Evolutionary conservation across 2,797 vertebrate genomes (phyloP).

Genomic region (Aviceda leuphotes): DNA sequence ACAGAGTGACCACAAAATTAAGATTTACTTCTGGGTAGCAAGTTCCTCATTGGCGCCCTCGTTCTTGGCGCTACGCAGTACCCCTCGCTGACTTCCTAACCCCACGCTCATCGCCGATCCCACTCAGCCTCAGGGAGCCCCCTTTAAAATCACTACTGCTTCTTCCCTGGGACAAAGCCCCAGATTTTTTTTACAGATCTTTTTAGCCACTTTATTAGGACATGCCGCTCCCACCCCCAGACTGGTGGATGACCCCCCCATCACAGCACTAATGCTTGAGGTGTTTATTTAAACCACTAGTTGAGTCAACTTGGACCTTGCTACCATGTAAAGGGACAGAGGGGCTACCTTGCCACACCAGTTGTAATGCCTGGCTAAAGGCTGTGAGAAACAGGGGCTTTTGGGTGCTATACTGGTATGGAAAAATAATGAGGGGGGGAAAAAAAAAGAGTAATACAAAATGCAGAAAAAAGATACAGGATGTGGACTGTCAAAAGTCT

Average conservation of each 20-base stretch:
- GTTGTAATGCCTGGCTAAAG: not conserved
- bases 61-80: accelerated
- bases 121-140: not conserved
- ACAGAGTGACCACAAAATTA: not conserved
- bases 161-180: not conserved
- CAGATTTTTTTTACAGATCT: not conserved
- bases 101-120: not conserved
- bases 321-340: not conserved
- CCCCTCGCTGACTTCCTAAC: too few relatives aligned
- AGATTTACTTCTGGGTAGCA: not conserved
- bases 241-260: not conserved
- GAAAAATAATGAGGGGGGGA: not conserved
- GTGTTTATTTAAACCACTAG: accelerated
- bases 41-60: not conserved
- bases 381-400: not conserved
- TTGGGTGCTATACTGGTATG: not conserved
- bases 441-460: not conserved
- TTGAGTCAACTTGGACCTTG: accelerated
- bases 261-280: not conserved
- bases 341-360: not conserved
- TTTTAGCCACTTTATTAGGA: not conserved
- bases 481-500: not conserved
- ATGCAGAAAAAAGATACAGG: not conserved
- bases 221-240: accelerated
- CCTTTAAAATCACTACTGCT: not conserved